phyloP scores from a whole-genome alignment of 2,888 invertebrate genomes.

The Drosophila ezoana region DNA sequence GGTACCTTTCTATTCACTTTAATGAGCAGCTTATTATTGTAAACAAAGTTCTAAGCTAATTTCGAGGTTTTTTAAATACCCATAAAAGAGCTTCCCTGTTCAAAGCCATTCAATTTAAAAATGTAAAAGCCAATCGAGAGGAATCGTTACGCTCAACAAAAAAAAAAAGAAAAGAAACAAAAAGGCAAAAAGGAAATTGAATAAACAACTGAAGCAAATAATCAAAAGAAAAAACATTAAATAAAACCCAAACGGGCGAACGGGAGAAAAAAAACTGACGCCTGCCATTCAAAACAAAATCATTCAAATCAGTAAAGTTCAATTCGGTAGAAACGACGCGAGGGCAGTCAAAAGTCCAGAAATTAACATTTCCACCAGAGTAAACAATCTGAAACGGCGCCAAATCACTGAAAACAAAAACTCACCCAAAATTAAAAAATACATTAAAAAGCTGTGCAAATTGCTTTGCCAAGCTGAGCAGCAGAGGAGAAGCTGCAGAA shows the following conservation, averaged over 20 bases:
- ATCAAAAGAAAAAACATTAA: conserved; percentile 50
- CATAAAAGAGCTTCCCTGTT: conserved; percentile 9
- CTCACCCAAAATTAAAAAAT: conserved; percentile 12
- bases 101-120: conserved; percentile 48
- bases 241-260: conserved; percentile 27
- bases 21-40: conserved; percentile 18
- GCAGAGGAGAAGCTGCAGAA: conserved; percentile 9
- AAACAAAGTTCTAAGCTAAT: conserved; percentile 20
- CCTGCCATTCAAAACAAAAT: conserved; percentile 63
- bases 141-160: conserved; percentile 37
- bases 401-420: conserved; percentile 53
- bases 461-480: conserved; percentile 35
- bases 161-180: conserved; percentile 24
- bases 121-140: conserved; percentile 59
- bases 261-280: conserved; percentile 38
- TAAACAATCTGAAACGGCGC: conserved; percentile 70
- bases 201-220: conserved; percentile 76
- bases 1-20: not conserved
- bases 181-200: conserved; percentile 62
- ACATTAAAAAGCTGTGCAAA: conserved; percentile 59
- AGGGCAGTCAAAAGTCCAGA: conserved; percentile 76
- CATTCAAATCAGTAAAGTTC: conserved; percentile 65
- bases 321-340: conserved; percentile 42
- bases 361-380: conserved; percentile 77
- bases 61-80: conserved; percentile 25